A percentile compares a stretch with the other conserved stretches of the same genome.
phyloP scores from a whole-genome alignment of 2,113 vertebrate species.

The Odontesthes bonariensis region DNA sequence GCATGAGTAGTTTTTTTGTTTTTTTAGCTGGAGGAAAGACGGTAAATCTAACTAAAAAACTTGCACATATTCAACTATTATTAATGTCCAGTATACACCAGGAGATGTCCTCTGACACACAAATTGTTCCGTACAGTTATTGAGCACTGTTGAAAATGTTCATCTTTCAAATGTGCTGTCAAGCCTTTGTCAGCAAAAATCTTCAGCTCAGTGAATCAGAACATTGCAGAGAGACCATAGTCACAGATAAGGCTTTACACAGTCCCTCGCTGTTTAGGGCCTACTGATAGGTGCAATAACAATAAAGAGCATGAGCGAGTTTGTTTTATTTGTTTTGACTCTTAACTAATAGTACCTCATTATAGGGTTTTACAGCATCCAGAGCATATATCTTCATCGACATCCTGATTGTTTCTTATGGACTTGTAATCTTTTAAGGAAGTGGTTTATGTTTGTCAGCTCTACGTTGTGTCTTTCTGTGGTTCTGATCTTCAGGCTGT shows the following conservation, averaged over 20 bases:
- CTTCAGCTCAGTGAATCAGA: slow-evolving; percentile 29
- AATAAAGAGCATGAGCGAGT: neutral
- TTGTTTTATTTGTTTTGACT: slow-evolving; percentile 11
- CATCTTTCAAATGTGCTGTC: neutral
- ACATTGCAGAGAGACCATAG: slow-evolving; percentile 34
- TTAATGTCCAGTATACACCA: neutral
- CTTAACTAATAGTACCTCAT: neutral
- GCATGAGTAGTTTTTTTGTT: too few relatives aligned
- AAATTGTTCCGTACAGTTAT: neutral
- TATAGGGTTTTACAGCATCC: neutral
- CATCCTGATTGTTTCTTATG: slow-evolving; percentile 10
- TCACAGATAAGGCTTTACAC: slow-evolving; percentile 18
- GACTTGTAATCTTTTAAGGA: neutral
- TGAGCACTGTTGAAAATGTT: neutral
- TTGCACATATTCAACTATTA: neutral
- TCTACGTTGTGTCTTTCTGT: slow-evolving; percentile 30
- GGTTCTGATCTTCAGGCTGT: slow-evolving; percentile 9
- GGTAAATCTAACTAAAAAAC: too few relatives aligned
- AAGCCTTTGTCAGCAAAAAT: slow-evolving; percentile 24
- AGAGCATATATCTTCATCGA: neutral
- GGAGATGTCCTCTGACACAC: neutral
- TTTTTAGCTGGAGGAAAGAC: too few relatives aligned
- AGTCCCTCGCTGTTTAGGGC: slow-evolving; percentile 1
- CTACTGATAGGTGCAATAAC: neutral
- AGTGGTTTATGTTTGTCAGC: slow-evolving; percentile 14